These are phyloP conservation scores for Hartigia nigra DNA, from an alignment of 2,888 invertebrate genomes.

Conservation along the genomic window DNA sequence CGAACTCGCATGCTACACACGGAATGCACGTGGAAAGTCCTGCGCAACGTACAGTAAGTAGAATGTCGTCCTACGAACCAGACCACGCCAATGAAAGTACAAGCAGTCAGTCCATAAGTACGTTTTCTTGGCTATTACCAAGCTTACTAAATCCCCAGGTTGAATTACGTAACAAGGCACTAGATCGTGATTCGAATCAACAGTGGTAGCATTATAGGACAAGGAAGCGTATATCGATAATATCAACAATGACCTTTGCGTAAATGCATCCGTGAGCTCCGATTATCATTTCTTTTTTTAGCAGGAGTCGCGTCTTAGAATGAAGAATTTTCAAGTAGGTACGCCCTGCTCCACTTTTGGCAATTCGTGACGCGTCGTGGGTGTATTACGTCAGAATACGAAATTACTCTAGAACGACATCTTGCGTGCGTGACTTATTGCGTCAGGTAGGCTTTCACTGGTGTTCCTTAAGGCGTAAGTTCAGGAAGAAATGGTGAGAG, in stretches of 20 bases:
- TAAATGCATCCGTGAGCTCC: no score
- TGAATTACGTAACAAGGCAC: not conserved
- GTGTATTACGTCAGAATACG: constrained; percentile 18
- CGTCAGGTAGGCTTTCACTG: constrained; percentile 43
- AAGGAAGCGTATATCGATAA: not conserved
- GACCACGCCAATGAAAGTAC: constrained; percentile 53
- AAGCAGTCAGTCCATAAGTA: constrained; percentile 7
- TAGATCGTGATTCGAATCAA: not conserved
- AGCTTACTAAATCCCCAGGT: not conserved
- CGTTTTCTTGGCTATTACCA: not conserved
- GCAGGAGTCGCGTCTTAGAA: no score
- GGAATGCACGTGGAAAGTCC: constrained; percentile 43
- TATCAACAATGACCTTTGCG: not conserved
- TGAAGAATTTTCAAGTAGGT: not conserved
- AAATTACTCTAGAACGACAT: constrained; percentile 37
- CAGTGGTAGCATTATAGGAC: not conserved
- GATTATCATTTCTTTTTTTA: no score
- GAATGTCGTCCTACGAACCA: constrained; percentile 46
- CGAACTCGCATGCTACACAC: not conserved
- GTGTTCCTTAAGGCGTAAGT: constrained; percentile 13
- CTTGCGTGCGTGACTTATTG: constrained; percentile 38
- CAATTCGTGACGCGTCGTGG: not conserved
- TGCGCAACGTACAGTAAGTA: constrained; percentile 25
- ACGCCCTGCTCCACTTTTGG: constrained; percentile 1
- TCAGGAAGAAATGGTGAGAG: not conserved